Base-by-base conservation (phyloP, 2,888 invertebrate species). In the Amblyjoppa fuscipennis region DNA sequence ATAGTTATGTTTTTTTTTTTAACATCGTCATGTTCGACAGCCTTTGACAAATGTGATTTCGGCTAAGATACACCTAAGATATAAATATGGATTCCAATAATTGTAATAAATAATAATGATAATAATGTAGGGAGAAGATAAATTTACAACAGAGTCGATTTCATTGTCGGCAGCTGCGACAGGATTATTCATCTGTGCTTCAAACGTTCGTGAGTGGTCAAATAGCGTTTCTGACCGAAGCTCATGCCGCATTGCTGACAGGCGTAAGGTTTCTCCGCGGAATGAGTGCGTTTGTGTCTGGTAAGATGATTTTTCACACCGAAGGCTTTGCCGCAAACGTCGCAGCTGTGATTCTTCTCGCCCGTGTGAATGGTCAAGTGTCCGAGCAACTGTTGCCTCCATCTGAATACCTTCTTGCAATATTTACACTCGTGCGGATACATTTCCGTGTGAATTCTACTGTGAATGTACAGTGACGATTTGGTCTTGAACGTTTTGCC, bases 241-340 rank as follows among this genome's bases (percentile, higher is more conserved):
- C 91, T 92, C 66, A 93, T 92, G 0, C 92, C 93, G 89, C 96
- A 96, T 41, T 93, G 89, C 3, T 92, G 90, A 88, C 96, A 96
- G 6, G 91, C 88, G 89, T 92, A 95, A 0, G 92, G 93, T 86
- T 94, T 94, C 0, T 94, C 94, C 0, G 92, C 91, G 0, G 92
- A 86, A 89, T 96, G 96, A 82, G 95, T 95, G 34, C 95, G 94
- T 88, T 93, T 92, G 91, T 96, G 96, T 1, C 95, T 94, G 66
- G 95, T 94, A 85, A 96, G 91, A 86, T 95, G 95, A 74, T 93
- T 92, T 80, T 94, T 95, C 20, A 95, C 94, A 7, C 91, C 92
- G 90, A 96, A 96, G 16, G 93, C 94, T 83, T 95, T 95, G 0
- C 94, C 94, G 88, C 96, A 96, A 11, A 93, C 89, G 3, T 92